Evolutionary conservation across 2,797 vertebrate species (phyloP), one percentile per base, ranked within the genome.

Genomic region (Microctenopoma lineatum): DNA sequence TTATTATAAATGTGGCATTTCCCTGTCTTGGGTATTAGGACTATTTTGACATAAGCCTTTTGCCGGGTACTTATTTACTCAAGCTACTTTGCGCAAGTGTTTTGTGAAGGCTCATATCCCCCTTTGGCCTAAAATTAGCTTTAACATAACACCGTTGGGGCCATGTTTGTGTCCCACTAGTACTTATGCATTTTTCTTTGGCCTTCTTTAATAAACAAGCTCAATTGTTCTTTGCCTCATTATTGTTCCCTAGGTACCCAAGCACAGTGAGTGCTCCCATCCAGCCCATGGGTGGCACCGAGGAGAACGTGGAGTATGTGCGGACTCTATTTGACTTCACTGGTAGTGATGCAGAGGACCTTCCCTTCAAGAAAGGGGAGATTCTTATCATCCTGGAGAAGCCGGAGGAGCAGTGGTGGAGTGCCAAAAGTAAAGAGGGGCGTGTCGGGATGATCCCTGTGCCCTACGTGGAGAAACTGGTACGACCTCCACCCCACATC

Each of bases 391-490:
- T 99, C 73, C 81, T 99, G 57, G 98, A 98, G 80, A 99, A 99
- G 87, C 97, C 98, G 0, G 98, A 99, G 92, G 98, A 99, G 92
- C 98, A 99, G 90, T 99, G 98, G 98, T 99, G 98, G 98, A 99
- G 97, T 0, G 98, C 98, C 87, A 95, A 97, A 75, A 99, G 95
- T 89, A 98, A 97, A 90, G 97, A 98, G 18, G 98, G 98, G 56
- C 95, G 96, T 2, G 84, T 94, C 26, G 98, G 98, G 9, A 99
- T 99, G 98, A 99, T 99, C 84, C 98, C 98, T 2, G 98, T 99
- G 68, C 97, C 98, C 77, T 99, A 99, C 0, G 97, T 99, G 71
- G 98, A 99, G 92, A 99, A 98, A 95, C 73, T 99, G 66, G 90
- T 95, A 75, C 94, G 96, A 72, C 92, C 96, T n/a, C 90, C 95